Evolutionary conservation across 2,113 vertebrate species (phyloP), one percentile per base, ranked within the genome.

Genomic region (Corvus cornix): DNA sequence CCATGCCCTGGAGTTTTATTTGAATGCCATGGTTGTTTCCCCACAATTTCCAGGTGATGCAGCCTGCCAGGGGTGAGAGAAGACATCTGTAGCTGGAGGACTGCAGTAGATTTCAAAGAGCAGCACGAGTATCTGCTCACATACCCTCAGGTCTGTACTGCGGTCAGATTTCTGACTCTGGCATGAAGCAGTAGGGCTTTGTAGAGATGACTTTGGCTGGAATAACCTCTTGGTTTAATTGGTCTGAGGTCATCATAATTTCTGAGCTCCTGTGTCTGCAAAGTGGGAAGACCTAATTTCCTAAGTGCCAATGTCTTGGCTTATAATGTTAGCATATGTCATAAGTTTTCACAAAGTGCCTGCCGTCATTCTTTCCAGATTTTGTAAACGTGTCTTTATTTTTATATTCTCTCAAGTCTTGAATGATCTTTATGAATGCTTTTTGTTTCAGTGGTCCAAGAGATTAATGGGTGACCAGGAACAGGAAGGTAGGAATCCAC

Each of bases 241-340:
- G 18, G 4, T 48, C 17, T 17, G 20, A 87, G 16, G 12, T 63
- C 26, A 78, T 67, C 9, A 48, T 5, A 6, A 19, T 39, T 81
- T 75, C 74, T 81, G 9, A 9, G 64, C 11, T 74, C 7, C 16
- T 1, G 0, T 1, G 0, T 31, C 27, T 58, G 31, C 28, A 55
- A 55, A 59, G 11, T 18, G 4, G 14, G 55, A 70, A 77, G 37
- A 72, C 6, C 11, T 63, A 30, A 82, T 52, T 63, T 51, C 27
- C 2, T 22, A 70, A 43, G 9, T 20, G 23, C 9, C 49, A 24
- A 7, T 6, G 12, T 52, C 58, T 63, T 79, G 60, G 31, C 4
- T 22, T 43, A 18, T 39, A 49, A 37, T 10, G 3, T 22, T 66
- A 78, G 11, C 1, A 1, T 33, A 28, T 53, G 10, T 24, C 11